Evolutionary conservation across 2,113 vertebrate genomes (phyloP).

Genomic region (Tapirus terrestris): DNA sequence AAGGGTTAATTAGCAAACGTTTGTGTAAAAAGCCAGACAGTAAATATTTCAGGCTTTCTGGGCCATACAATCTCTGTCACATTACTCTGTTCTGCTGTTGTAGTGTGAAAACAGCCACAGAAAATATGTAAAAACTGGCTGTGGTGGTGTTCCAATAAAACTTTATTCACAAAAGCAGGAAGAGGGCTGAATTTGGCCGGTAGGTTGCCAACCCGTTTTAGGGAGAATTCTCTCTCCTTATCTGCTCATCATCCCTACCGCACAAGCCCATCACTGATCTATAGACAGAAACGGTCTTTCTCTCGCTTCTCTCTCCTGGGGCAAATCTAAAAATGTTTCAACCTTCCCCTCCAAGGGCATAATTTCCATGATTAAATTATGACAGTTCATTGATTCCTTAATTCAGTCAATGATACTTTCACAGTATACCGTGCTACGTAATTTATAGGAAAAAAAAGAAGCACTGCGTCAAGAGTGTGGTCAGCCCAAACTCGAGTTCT

Average conservation of each 20-base stretch:
- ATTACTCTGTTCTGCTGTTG: neutral
- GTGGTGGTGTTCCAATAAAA: neutral
- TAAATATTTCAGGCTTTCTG: neutral
- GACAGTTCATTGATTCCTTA: neutral
- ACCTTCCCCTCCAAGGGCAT: neutral
- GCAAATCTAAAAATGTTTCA: neutral
- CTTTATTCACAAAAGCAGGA: slow-evolving; percentile 30
- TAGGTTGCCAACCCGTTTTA: too few species aligned
- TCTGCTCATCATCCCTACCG: neutral
- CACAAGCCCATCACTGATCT: neutral
- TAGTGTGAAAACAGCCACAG: neutral
- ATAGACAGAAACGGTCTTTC: neutral
- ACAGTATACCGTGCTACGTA: neutral
- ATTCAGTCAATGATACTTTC: neutral
- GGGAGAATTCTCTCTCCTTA: neutral
- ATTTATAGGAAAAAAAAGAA: neutral
- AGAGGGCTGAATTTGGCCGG: fast-evolving
- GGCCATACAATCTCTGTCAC: neutral
- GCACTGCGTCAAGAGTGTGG: fast-evolving
- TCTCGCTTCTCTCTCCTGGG: neutral
- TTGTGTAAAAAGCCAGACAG: neutral
- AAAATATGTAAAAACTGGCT: neutral
- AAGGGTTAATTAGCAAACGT: neutral
- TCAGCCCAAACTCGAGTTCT: neutral
- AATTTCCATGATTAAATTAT: neutral